A percentile compares a stretch with the other conserved stretches of the same genome.
phyloP scores from a whole-genome alignment of 1,140 invertebrate species.

The Conopomorpha cramerella region DNA sequence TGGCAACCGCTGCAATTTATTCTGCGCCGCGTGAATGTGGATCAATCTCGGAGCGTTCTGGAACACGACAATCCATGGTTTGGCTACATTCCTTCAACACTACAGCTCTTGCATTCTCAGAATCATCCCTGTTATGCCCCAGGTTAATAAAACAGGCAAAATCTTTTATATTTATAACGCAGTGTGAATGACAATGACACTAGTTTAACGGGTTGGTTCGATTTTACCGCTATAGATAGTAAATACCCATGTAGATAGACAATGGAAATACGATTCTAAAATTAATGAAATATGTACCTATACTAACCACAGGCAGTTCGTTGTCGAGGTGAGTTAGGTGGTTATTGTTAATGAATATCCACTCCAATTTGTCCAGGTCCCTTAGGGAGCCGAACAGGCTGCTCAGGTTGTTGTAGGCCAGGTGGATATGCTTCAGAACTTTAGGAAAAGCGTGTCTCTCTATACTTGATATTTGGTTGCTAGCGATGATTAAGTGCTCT shows the following conservation, averaged over 20 bases:
- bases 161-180: background rate
- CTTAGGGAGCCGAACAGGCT: constrained; percentile 75
- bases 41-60: constrained; percentile 66
- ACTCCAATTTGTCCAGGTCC: constrained; percentile 71
- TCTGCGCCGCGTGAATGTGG: constrained; percentile 73
- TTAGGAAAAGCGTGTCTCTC: constrained; percentile 68
- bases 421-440: constrained; percentile 68
- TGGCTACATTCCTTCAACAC: too few species aligned
- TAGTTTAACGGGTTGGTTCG: too few species aligned
- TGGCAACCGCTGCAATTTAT: constrained; percentile 71
- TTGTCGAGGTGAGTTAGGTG: constrained; percentile 72
- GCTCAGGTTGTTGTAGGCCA: constrained; percentile 72
- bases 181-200: background rate
- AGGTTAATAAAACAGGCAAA: too few species aligned
- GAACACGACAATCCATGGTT: too few species aligned
- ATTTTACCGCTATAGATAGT: too few species aligned
- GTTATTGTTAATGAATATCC: constrained; percentile 79
- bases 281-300: background rate
- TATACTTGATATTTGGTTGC: constrained; percentile 71
- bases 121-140: too few species aligned
- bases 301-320: constrained; percentile 67
- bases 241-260: too few species aligned
- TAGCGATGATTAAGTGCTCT: constrained; percentile 70
- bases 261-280: too few species aligned
- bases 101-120: too few species aligned